Evolutionary conservation across 2,113 vertebrate genomes (phyloP), one percentile per base, ranked within the genome.

Genomic region (Patagioenas fasciata): DNA sequence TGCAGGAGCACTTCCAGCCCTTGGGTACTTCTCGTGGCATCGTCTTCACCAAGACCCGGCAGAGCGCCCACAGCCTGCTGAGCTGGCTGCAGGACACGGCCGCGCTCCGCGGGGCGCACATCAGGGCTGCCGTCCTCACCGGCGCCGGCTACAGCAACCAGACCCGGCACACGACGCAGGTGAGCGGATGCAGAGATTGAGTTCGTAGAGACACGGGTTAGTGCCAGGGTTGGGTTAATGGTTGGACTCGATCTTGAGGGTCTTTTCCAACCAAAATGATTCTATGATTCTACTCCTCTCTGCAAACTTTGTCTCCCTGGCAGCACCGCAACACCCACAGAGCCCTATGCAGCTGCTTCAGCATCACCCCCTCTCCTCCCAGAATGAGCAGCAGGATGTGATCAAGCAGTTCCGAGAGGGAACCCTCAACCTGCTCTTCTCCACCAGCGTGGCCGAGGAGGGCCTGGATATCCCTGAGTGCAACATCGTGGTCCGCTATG

Each of bases 371-470:
- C 5, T 5, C 29, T 4, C 31, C 12, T 20, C n/a, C 7, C 61
- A 99, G 98, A 94, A 85, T 0, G 95, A 98, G 81, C 99, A 99
- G 83, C 97, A 97, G 57, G 96, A 98, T 0, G 98, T 98, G 8
- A 99, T 99, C 95, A 85, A 67, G 15, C 91, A 29, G 9, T 99
- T 99, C 97, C 98, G 98, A 4, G 0, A 11, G 0, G 99, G 98
- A 38, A 2, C 8, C 6, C 93, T 99, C 93, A 99, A 99, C 98
- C 98, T 99, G 67, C 98, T 99, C 66, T 98, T 99, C 94, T 98
- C 99, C 65, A 99, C 99, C 29, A 99, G 99, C 0, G 99, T 99
- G 95, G 99, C 98, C 0, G 99, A 99, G 89, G 99, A 99, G 92
- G 99, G 99, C 24, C 97, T 99, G 32, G 98, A 99, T 85, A 99